phyloP scores from a whole-genome alignment of 2,888 invertebrate species.

The Steinernema hermaphroditum region DNA sequence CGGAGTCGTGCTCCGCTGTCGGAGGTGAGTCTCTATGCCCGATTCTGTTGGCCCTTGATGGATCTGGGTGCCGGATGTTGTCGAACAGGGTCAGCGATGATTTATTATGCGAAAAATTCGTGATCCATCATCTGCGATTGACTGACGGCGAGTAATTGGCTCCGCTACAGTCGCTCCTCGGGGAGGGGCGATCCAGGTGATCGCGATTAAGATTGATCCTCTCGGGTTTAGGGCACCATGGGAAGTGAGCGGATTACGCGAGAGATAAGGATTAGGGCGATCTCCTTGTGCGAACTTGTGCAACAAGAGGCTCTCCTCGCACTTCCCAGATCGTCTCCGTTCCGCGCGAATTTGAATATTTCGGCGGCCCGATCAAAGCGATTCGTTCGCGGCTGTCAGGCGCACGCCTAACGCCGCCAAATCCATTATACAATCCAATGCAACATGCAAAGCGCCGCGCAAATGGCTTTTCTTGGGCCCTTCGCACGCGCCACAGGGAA shows the following conservation, averaged over 20 bases:
- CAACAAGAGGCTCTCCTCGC: background rate
- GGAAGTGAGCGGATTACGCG: conserved; percentile 10
- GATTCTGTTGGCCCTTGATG: background rate
- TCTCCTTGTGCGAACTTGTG: background rate
- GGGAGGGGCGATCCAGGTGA: background rate
- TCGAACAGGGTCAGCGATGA: conserved; percentile 26
- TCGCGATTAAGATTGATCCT: background rate
- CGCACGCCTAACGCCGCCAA: background rate
- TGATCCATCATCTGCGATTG: conserved; percentile 14
- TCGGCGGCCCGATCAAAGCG: conserved; percentile 7
- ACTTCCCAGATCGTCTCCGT: background rate
- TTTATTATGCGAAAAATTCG: background rate
- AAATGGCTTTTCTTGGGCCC: background rate
- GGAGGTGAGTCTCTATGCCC: background rate
- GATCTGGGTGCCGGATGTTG: background rate
- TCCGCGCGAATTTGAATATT: background rate
- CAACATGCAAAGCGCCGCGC: conserved; percentile 16
- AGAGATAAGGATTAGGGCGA: background rate
- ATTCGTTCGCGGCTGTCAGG: conserved; percentile 4
- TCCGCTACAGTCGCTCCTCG: background rate
- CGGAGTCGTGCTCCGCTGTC: conserved; percentile 11
- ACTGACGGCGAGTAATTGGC: conserved; percentile 17
- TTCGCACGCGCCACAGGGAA: background rate
- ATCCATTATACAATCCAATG: conserved; percentile 11
- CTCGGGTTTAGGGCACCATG: background rate